Base-by-base conservation (phyloP, 2,797 vertebrate genomes). In the Aphelocoma californica region DNA sequence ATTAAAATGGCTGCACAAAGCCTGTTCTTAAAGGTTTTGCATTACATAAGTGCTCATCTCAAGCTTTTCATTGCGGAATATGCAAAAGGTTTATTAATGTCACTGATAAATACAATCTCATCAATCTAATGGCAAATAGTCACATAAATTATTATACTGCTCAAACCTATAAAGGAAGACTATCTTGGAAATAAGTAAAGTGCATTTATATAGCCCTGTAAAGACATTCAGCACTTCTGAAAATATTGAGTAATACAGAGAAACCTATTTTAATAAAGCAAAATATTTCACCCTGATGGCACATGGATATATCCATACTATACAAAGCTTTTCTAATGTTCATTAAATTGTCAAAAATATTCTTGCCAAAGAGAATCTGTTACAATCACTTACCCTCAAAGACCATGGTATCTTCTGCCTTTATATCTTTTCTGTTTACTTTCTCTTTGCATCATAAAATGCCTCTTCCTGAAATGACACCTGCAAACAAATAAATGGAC, bases 161-260 rank as follows among this genome's bases (percentile, higher is more conserved):
- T 92, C 67, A 65, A 89, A 93, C 92, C 85, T 85, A 95, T 88
- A 96, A 96, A 97, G 97, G 93, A 95, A 97, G 97, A 96, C 91
- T 92, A 92, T 90, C 96, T 96, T 95, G 84, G 72, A 96, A 97
- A 96, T 92, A 79, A 93, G 69, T 88, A 91, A 96, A 97, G 95
- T 97, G 95, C 96, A 71, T 96, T 95, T 95, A 67, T 79, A 90
- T 58, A 88, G 79, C 66, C 51, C 34, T 93, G 61, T 69, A 61
- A 90, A 97, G 88, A 89, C 36, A 73, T 88, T 93, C 73, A 92
- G 89, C 90, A 61, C 50, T 90, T 95, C 74, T 86, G 89, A 84
- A 95, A 96, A 92, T 75, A 94, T 6, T 69, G 56, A 97, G 17
- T 90, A 60, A 94, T 96, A 85, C 32, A 81, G 62, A 93, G 56